phyloP scores from a whole-genome alignment of 2,797 vertebrate genomes.

The Micropoecilia bifurca region DNA sequence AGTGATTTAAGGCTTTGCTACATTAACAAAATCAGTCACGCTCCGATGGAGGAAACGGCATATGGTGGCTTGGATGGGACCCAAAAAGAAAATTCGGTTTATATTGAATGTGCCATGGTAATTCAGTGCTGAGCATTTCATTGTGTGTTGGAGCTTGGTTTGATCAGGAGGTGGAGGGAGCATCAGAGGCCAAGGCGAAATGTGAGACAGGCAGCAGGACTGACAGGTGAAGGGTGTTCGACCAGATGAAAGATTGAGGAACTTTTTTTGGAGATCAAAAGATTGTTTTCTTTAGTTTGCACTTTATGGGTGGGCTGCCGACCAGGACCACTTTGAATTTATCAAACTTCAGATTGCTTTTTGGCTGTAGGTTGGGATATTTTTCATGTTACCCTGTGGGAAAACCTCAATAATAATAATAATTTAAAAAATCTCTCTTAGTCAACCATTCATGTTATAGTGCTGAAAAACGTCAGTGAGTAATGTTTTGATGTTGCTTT shows the following conservation, averaged over 20 bases:
- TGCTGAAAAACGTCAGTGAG: background rate
- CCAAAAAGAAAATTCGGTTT: conserved; percentile 77
- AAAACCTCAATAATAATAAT: conserved; percentile 11
- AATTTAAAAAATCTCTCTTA: background rate
- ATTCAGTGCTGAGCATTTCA: conserved; percentile 75
- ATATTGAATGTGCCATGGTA: conserved; percentile 76
- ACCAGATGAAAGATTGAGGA: background rate
- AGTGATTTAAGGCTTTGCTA: conserved; percentile 75
- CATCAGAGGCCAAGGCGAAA: conserved; percentile 44
- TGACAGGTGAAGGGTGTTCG: conserved; percentile 26
- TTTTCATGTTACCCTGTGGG: conserved; percentile 2
- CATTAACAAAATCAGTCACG: conserved; percentile 79
- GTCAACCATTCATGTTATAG: conserved; percentile 16
- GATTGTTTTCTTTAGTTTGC: conserved; percentile 15
- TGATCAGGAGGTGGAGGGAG: conserved; percentile 65
- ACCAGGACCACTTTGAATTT: conserved; percentile 31
- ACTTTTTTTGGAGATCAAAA: background rate
- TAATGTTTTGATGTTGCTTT: background rate
- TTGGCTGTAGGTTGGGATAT: conserved; percentile 23
- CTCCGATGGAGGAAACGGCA: conserved; percentile 62
- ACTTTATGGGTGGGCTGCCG: conserved; percentile 41
- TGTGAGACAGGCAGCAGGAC: conserved; percentile 36
- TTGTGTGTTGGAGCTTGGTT: conserved; percentile 59
- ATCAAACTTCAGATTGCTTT: conserved; percentile 48
- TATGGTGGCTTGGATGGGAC: conserved; percentile 72